Conservation (phyloP, 2,113 vertebrate species). For the Symphodus melops region DNA sequence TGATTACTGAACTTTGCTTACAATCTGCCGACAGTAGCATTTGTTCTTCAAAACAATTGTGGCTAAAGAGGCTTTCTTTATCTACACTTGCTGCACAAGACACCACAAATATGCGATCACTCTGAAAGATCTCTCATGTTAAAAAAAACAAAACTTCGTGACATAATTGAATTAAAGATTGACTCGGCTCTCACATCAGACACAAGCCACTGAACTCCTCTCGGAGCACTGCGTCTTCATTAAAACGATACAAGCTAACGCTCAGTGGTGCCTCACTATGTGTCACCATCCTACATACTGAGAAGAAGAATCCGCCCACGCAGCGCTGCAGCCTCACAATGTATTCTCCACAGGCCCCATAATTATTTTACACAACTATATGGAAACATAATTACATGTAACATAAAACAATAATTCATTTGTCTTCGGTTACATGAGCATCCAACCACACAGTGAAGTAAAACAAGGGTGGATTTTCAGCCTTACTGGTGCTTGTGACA, state of each 20-base stretch:
- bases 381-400: neutral
- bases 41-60: neutral
- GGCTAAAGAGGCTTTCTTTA: neutral
- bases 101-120: neutral
- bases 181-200: conserved; percentile 20
- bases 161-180: conserved; percentile 47
- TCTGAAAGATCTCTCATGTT: conserved; percentile 14
- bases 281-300: conserved; percentile 6
- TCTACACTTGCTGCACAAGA: neutral
- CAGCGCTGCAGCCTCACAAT: neutral
- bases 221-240: conserved; percentile 15
- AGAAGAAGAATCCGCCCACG: neutral
- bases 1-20: no score
- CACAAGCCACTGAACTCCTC: conserved; percentile 12
- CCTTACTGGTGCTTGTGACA: neutral
- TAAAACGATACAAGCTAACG: conserved; percentile 36
- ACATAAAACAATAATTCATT: neutral
- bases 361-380: neutral
- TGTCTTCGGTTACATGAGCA: neutral
- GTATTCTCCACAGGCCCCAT: neutral
- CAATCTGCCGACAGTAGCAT: no score
- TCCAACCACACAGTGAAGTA: neutral
- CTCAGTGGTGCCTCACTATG: neutral
- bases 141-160: conserved; percentile 18
- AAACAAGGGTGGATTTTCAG: neutral